Evolutionary conservation across 2,888 invertebrate genomes (phyloP).

Genomic region (Oxyscelio sp.): DNA sequence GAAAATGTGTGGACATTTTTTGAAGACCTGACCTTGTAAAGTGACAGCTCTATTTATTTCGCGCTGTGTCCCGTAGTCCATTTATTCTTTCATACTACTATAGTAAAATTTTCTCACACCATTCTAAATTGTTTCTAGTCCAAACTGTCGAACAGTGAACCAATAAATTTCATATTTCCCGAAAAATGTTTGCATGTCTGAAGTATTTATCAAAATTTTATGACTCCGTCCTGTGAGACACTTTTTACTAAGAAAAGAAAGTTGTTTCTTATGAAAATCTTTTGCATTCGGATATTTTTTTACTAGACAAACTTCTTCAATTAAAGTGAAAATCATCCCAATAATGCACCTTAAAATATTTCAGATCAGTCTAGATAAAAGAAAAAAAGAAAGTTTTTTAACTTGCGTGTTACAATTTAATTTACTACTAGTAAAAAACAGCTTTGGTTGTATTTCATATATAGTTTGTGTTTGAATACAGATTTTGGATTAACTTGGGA

Average conservation of each 20-base stretch:
- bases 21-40: slow-evolving; percentile 3
- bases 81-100: slow-evolving; percentile 7
- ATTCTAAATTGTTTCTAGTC: slow-evolving; percentile 19
- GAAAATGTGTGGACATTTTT: neutral
- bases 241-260: slow-evolving; percentile 43
- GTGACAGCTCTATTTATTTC: slow-evolving; percentile 20
- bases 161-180: slow-evolving; percentile 38
- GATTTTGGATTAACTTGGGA: neutral
- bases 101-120: slow-evolving; percentile 16
- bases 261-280: slow-evolving; percentile 35
- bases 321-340: slow-evolving; percentile 54
- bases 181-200: slow-evolving; percentile 18
- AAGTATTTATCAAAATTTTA: slow-evolving; percentile 51
- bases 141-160: neutral
- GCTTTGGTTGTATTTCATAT: neutral
- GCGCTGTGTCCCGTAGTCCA: slow-evolving; percentile 11
- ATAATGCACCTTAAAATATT: slow-evolving; percentile 30
- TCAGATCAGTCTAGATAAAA: slow-evolving; percentile 50
- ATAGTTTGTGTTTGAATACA: neutral
- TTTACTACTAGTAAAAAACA: slow-evolving; percentile 45
- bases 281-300: slow-evolving; percentile 33
- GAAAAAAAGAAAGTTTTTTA: slow-evolving; percentile 52
- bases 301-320: slow-evolving; percentile 33
- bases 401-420: slow-evolving; percentile 55
- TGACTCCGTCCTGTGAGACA: neutral